phyloP scores from a whole-genome alignment of 1,140 invertebrate species.

The Ceratitis capitata region DNA sequence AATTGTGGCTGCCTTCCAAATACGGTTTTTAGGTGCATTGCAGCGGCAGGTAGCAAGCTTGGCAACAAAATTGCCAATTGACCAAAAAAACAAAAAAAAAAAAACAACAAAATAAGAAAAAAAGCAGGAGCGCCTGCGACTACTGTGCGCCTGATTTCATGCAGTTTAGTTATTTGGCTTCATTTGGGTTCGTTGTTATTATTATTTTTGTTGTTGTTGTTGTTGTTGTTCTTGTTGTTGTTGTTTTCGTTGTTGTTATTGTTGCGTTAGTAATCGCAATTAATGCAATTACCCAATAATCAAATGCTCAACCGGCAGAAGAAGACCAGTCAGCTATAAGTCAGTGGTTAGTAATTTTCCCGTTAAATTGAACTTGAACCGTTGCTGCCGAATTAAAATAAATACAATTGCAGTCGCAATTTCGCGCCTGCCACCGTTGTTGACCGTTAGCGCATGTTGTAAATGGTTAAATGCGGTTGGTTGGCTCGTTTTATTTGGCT shows the following conservation, averaged over 20 bases:
- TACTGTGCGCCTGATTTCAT: background rate
- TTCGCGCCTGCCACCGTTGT: conserved; percentile 33
- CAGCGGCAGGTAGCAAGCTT: background rate
- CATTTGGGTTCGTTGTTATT: background rate
- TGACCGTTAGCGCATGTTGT: conserved; percentile 32
- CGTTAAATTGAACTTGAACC: conserved; percentile 7
- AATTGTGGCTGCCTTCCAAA: conserved; percentile 13
- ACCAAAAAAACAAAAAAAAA: conserved; percentile 4
- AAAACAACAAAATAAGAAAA: too few relatives aligned
- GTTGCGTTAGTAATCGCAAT: conserved; percentile 11
- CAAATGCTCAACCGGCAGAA: conserved; percentile 13
- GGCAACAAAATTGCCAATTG: background rate
- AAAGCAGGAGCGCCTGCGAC: conserved; percentile 10
- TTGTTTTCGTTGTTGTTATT: background rate
- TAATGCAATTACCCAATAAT: conserved; percentile 32
- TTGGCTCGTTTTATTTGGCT: background rate
- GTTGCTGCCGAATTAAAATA: conserved; percentile 26
- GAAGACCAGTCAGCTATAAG: background rate
- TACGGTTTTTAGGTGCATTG: background rate
- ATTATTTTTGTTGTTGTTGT: background rate
- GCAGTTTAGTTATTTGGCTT: background rate
- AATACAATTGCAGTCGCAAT: conserved; percentile 19
- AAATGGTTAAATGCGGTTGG: conserved; percentile 7
- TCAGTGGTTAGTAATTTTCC: conserved; percentile 26
- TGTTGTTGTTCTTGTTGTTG: background rate